Evolutionary conservation across 2,888 invertebrate species (phyloP).

Genomic region (Acronicta leporina): DNA sequence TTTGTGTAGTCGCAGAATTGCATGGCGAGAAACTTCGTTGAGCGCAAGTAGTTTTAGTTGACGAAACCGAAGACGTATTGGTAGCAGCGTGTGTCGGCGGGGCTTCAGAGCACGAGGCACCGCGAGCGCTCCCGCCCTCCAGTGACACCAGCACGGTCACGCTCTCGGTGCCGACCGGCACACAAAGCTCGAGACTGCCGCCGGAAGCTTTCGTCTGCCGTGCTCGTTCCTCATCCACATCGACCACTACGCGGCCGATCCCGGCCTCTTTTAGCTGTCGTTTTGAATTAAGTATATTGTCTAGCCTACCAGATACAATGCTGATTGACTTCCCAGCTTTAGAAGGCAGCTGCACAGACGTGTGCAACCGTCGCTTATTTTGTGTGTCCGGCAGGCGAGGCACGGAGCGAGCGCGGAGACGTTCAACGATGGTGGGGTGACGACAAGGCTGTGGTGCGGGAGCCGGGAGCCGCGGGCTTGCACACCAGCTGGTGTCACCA

Average conservation of each 20-base stretch:
- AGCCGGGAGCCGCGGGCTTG: conserved; percentile 14
- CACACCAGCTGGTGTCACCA: conserved; percentile 14
- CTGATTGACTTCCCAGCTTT: background rate
- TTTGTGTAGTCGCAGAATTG: conserved; percentile 11
- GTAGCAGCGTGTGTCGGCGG: conserved; percentile 6
- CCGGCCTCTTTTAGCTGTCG: conserved; percentile 57
- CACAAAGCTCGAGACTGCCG: conserved; percentile 49
- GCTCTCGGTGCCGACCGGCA: conserved; percentile 54
- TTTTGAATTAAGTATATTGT: conserved; percentile 34
- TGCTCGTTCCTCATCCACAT: background rate
- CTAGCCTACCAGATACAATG: conserved; percentile 8
- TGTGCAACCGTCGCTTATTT: conserved; percentile 49
- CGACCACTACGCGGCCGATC: conserved; percentile 58
- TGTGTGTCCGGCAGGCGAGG: conserved; percentile 12
- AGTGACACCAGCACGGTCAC: conserved; percentile 53
- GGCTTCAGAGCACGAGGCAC: background rate
- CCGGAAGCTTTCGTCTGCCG: background rate
- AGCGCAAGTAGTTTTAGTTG: background rate
- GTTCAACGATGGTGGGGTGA: conserved; percentile 26
- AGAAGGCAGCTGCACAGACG: conserved; percentile 23
- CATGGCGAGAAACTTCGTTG: background rate
- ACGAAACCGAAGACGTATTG: background rate
- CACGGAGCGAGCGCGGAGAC: conserved; percentile 30
- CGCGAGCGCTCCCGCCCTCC: conserved; percentile 4
- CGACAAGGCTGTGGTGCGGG: conserved; percentile 41